Base-by-base conservation (phyloP, 2,113 vertebrate genomes). In the Corythaeola cristata region DNA sequence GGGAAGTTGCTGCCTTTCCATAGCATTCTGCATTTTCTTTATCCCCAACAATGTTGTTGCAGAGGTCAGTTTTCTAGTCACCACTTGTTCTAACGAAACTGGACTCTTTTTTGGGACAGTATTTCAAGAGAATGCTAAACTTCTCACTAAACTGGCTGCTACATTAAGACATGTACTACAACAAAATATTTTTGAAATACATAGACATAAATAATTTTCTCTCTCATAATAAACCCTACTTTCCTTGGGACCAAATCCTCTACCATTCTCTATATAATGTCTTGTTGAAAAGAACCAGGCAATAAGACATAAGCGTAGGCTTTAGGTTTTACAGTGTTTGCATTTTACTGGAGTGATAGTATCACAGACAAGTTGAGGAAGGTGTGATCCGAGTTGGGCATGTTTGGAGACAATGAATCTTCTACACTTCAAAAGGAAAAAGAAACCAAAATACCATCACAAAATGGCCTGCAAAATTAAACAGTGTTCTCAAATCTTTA, bases 251-350 rank as follows among this genome's bases (percentile, higher is more conserved):
- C 3, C 20, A 67, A 88, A 66, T 37, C 21, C 19, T 53, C 23
- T n/a, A 28, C 7, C 1, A 0, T 49, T 53, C 9, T 77, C 50
- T 22, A 11, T 4, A 5, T 1, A 44, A 53, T 1, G 4, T 45
- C 22, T 41, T 63, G 26, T 37, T 45, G 41, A 72, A 82, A 68
- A 44, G 12, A 81, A n/a, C 2, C 16, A 64, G 53, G 26, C 12
- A 86, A 6, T 16, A 52, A 47, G 8, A 50, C 1, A 0, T 5
- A 49, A 90, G 12, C 37, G 37, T 7, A 59, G 22, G 35, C 15
- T 90, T 78, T 16, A 47, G 9, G 15, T 33, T 35, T 76, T 24
- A 89, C 15, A 82, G 20, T 24, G 23, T 33, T 78, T 66, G 28
- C 17, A 35, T 82, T 88, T 82, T 27, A 78, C 8, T 63, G n/a